These are phyloP conservation scores for Kuschelorhynchus macadamiae DNA, from an alignment of 2,888 invertebrate species.

Conservation along the genomic window DNA sequence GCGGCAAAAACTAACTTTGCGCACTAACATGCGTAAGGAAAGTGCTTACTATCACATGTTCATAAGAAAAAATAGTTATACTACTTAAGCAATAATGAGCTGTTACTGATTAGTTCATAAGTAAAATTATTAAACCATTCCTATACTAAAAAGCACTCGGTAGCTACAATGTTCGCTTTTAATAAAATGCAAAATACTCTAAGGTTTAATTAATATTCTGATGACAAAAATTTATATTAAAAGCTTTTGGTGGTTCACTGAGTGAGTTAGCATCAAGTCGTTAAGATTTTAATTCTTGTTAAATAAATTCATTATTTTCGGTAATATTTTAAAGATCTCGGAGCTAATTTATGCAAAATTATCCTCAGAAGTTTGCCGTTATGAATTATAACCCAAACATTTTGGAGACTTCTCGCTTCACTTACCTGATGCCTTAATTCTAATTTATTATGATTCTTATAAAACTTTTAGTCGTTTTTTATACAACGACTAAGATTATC, in stretches of 20 bases:
- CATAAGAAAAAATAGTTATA: no score
- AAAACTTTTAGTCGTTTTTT: conserved; percentile 1
- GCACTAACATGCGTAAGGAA: no score
- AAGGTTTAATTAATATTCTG: not conserved
- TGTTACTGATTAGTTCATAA: no score
- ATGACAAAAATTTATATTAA: not conserved
- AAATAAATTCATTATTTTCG: conserved; percentile 43
- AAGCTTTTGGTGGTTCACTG: no score
- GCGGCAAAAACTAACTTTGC: no score
- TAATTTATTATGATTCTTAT: conserved; percentile 27
- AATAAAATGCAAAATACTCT: no score
- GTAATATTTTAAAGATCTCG: conserved; percentile 34
- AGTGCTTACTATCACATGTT: no score
- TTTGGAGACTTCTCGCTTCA: conserved; percentile 25
- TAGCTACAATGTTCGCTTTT: no score
- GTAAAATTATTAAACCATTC: not conserved
- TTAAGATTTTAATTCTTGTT: conserved; percentile 14
- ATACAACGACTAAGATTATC: no score
- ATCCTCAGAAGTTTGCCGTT: conserved; percentile 22
- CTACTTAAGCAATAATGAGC: no score
- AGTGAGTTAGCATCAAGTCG: not conserved
- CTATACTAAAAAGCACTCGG: no score
- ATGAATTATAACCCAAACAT: conserved; percentile 30
- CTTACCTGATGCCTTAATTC: conserved; percentile 30
- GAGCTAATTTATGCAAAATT: conserved; percentile 42